phyloP scores from a whole-genome alignment of 2,888 invertebrate genomes.

The Muschampia plurimacula region DNA sequence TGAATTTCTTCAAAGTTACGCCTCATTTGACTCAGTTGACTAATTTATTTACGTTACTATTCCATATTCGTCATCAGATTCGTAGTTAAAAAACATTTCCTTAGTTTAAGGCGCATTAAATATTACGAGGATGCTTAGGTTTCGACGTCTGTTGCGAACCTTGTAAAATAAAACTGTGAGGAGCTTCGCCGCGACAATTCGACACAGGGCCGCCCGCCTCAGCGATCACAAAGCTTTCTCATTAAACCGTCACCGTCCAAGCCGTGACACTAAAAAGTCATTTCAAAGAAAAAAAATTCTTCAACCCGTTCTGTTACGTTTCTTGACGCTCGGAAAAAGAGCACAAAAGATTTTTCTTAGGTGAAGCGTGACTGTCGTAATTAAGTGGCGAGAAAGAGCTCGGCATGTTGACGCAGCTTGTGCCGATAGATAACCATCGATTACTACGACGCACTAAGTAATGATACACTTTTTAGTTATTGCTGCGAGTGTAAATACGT shows the following conservation, averaged over 20 bases:
- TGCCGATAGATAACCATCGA: constrained; percentile 40
- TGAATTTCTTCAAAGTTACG: too few species aligned
- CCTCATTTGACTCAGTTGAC: too few species aligned
- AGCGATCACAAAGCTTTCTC: constrained; percentile 82
- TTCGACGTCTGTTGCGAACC: constrained; percentile 55
- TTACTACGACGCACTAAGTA: constrained; percentile 27
- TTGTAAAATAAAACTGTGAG: constrained; percentile 70
- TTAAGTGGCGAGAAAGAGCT: constrained; percentile 74
- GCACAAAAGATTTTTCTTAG: constrained; percentile 82
- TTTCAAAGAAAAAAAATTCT: constrained; percentile 72
- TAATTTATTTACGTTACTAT: too few species aligned
- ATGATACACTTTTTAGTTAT: constrained; percentile 45
- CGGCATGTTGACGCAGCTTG: constrained; percentile 48
- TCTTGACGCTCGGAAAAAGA: constrained; percentile 79
- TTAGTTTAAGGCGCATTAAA: constrained; percentile 28
- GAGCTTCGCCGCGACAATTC: constrained; percentile 73
- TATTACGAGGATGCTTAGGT: constrained; percentile 40
- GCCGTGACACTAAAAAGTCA: constrained; percentile 81
- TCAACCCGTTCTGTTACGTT: constrained; percentile 77
- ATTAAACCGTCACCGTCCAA: constrained; percentile 80
- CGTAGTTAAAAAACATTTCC: constrained; percentile 1
- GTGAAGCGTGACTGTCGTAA: constrained; percentile 83
- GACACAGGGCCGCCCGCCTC: constrained; percentile 77
- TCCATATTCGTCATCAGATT: too few species aligned
- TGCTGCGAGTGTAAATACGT: constrained; percentile 31